Evolutionary conservation across 2,888 invertebrate species (phyloP).

Genomic region (Dryocosmus kuriphilus): DNA sequence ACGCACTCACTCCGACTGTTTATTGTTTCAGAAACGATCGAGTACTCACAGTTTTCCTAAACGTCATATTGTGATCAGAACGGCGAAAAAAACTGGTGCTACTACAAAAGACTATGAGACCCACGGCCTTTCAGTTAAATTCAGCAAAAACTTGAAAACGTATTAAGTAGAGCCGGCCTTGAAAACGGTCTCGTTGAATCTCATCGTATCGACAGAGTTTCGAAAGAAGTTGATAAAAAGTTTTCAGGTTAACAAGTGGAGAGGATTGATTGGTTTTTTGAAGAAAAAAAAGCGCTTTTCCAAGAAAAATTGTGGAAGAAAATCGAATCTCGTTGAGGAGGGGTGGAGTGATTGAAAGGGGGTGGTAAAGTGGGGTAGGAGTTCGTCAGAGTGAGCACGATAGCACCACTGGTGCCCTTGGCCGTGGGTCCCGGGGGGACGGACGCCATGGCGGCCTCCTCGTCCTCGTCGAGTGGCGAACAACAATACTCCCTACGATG

Average conservation of each 20-base stretch:
- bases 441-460: constrained; percentile 77
- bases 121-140: background rate
- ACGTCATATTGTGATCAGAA: background rate
- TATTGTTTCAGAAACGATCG: constrained; percentile 29
- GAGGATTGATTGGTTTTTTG: background rate
- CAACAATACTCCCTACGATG: constrained; percentile 96
- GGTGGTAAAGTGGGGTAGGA: constrained; percentile 63
- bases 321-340: constrained; percentile 45
- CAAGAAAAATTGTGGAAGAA: constrained; percentile 12
- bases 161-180: background rate
- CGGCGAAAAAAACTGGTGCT: background rate
- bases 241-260: background rate
- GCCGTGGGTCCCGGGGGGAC: constrained; percentile 78
- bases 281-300: background rate
- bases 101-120: background rate
- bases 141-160: background rate
- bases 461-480: constrained; percentile 79
- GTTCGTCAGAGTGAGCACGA: constrained; percentile 72
- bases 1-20: background rate
- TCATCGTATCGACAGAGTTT: background rate
- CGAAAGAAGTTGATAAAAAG: background rate
- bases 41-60: background rate
- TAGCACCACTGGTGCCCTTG: constrained; percentile 78
- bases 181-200: background rate
- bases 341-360: constrained; percentile 47